Evolutionary conservation across 2,113 vertebrate genomes (phyloP).

Genomic region (Cyprinodon brontotheroides): DNA sequence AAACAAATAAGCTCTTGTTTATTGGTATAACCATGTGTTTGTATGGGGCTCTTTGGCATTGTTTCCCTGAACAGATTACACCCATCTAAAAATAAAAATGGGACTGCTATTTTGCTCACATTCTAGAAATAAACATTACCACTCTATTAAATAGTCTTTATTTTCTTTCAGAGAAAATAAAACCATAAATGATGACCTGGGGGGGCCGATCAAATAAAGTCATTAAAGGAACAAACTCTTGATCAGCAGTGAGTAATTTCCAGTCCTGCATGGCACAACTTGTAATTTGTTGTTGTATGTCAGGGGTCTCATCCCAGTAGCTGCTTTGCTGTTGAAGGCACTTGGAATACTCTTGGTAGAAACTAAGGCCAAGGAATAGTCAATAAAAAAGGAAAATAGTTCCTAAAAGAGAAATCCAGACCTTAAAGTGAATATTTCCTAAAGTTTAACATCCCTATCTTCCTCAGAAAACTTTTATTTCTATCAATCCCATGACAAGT

Average conservation of each 20-base stretch:
- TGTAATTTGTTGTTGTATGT: constrained; percentile 56
- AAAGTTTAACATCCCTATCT: constrained; percentile 46
- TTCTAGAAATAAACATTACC: constrained; percentile 55
- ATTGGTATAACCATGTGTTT: constrained; percentile 22
- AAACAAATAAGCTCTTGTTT: constrained; percentile 25
- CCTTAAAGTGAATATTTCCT: constrained; percentile 47
- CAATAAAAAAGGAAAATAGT: constrained; percentile 58
- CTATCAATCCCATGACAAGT: background rate
- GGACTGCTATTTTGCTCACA: constrained; percentile 46
- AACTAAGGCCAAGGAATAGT: constrained; percentile 66
- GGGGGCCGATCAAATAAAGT: constrained; percentile 49
- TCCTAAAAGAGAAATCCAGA: constrained; percentile 53
- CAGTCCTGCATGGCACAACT: constrained; percentile 49
- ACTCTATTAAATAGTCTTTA: constrained; percentile 54
- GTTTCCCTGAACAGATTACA: constrained; percentile 36
- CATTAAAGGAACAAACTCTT: constrained; percentile 37
- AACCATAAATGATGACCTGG: constrained; percentile 46
- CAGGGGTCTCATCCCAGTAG: constrained; percentile 57
- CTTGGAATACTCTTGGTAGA: constrained; percentile 50
- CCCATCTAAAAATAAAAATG: constrained; percentile 53
- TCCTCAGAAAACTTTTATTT: background rate
- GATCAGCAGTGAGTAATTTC: constrained; percentile 52
- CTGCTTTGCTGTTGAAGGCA: constrained; percentile 34
- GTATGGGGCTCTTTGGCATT: constrained; percentile 44
- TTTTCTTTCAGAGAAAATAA: constrained; percentile 50